These are phyloP conservation scores for Agrochola litura DNA, from an alignment of 2,888 invertebrate species.

Conservation along the genomic window DNA sequence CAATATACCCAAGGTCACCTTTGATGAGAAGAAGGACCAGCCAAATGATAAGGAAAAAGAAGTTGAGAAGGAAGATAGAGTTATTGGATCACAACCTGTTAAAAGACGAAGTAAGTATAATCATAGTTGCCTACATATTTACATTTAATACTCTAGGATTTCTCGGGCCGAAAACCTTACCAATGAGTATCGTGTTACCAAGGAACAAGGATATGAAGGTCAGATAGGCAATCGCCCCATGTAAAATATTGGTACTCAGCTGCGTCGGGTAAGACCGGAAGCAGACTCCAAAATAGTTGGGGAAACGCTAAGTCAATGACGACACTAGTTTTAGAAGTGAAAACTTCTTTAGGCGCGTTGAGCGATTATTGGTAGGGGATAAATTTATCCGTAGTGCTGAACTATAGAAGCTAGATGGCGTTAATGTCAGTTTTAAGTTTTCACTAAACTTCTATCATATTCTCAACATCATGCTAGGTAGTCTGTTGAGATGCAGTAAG, in stretches of 20 bases:
- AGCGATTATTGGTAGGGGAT: no score
- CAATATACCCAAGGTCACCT: constrained; percentile 83
- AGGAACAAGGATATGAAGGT: background rate
- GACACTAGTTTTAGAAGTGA: no score
- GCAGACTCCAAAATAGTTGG: no score
- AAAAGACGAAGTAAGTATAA: constrained; percentile 86
- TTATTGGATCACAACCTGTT: constrained; percentile 83
- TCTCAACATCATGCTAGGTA: background rate
- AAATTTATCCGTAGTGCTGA: no score
- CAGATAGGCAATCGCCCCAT: background rate
- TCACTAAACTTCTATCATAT: background rate
- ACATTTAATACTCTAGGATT: background rate
- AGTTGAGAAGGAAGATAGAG: constrained; percentile 73
- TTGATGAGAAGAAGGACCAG: constrained; percentile 78
- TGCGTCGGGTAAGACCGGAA: background rate
- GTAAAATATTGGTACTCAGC: background rate
- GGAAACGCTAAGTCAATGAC: background rate
- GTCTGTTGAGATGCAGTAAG: background rate
- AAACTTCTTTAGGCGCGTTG: no score
- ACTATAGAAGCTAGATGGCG: no score
- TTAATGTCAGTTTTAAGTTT: no score
- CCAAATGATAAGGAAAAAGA: constrained; percentile 71
- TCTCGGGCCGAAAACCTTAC: background rate
- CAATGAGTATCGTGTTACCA: no score
- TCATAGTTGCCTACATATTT: background rate